phyloP scores from a whole-genome alignment of 2,797 vertebrate genomes.

The Lindbergichthys nudifrons region DNA sequence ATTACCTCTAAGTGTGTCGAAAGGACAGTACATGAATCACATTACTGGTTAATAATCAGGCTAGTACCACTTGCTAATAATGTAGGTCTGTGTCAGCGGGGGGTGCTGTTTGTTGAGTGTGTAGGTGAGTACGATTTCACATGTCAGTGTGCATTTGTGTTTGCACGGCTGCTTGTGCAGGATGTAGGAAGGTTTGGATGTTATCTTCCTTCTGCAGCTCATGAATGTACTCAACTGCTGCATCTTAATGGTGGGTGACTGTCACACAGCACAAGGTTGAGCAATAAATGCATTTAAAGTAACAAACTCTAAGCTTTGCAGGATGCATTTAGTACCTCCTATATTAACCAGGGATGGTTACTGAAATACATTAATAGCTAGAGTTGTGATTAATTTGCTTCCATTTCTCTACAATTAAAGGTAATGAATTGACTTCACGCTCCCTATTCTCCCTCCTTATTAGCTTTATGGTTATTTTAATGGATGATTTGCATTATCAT shows the following conservation, averaged over 20 bases:
- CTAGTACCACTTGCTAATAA: background rate
- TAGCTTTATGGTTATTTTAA: background rate
- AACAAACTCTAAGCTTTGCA: background rate
- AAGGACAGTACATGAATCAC: constrained; percentile 35
- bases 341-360: too few species aligned
- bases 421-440: too few species aligned
- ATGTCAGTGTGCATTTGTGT: constrained; percentile 27
- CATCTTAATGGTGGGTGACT: constrained; percentile 6
- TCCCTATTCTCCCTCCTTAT: too few species aligned
- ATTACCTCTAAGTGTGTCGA: constrained; percentile 8
- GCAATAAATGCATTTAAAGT: constrained; percentile 3
- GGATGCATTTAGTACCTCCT: background rate
- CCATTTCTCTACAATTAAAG: too few species aligned
- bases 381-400: too few species aligned
- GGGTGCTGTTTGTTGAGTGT: constrained; percentile 4
- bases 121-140: constrained; percentile 14
- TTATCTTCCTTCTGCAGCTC: constrained; percentile 46
- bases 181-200: background rate
- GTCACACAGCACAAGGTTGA: background rate
- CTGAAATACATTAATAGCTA: too few species aligned
- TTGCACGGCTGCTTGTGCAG: constrained; percentile 27
- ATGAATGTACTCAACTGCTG: constrained; percentile 19
- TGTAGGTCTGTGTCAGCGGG: constrained; percentile 13
- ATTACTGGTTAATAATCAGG: background rate
- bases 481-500: constrained; percentile 3